Percentiles rank a stretch among this genome's conserved stretches.
phyloP scores from a whole-genome alignment of 2,797 vertebrate species.

The Tadarida brasiliensis region DNA sequence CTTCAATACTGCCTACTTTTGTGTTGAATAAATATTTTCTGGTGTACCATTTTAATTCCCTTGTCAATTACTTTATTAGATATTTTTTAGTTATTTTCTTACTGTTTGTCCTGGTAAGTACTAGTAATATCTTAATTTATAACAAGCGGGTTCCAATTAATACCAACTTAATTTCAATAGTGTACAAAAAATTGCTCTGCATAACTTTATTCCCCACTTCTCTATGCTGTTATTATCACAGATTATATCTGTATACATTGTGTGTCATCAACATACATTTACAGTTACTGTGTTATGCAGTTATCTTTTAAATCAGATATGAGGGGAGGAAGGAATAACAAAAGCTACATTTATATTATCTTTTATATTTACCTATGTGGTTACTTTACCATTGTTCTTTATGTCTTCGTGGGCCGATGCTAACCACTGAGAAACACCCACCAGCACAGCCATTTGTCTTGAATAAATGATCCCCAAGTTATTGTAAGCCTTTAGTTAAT shows the following conservation, averaged over 20 bases:
- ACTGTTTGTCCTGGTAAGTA: background rate
- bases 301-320: background rate
- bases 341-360: background rate
- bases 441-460: conserved; percentile 25
- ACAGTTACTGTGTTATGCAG: background rate
- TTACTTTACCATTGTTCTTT: background rate
- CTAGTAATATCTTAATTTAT: background rate
- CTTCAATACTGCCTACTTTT: background rate
- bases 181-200: background rate
- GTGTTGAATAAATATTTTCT: background rate
- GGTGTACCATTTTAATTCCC: background rate
- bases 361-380: background rate
- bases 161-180: background rate
- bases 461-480: background rate
- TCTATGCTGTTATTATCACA: background rate
- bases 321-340: background rate
- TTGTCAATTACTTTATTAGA: background rate
- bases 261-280: background rate
- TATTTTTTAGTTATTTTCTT: background rate
- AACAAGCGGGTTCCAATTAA: background rate
- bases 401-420: background rate
- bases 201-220: background rate
- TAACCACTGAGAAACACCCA: too few species aligned
- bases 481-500: conserved; percentile 35
- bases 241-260: background rate